These are phyloP conservation scores for Bostrychus sinensis DNA, from an alignment of 2,113 vertebrate species.

Conservation along the genomic window DNA sequence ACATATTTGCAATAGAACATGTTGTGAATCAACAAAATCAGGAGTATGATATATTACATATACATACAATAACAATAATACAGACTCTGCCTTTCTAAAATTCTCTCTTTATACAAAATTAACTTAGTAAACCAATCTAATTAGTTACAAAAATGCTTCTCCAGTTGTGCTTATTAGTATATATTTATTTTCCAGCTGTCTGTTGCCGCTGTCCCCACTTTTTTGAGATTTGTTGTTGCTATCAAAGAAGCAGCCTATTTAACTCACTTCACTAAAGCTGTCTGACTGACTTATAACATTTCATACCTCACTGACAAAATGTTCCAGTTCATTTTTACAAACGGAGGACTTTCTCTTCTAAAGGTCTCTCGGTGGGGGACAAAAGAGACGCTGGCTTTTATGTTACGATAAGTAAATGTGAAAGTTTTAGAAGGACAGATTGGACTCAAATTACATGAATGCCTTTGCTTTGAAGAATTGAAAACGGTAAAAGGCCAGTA, in stretches of 20 bases:
- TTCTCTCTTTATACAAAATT: too few relatives aligned
- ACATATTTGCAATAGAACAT: too few relatives aligned
- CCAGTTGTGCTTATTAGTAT: too few relatives aligned
- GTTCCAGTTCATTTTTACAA: conserved; percentile 18
- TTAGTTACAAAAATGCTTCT: too few relatives aligned
- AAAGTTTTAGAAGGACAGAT: conserved; percentile 25
- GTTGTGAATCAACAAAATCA: too few relatives aligned
- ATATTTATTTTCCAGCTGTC: background rate
- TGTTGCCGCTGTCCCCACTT: background rate
- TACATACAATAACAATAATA: too few relatives aligned
- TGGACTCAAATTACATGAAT: conserved; percentile 10
- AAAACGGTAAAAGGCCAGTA: conserved; percentile 1
- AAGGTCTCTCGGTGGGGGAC: conserved; percentile 21
- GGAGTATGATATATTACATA: too few relatives aligned
- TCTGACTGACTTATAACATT: conserved; percentile 34
- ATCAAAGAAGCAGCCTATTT: conserved; percentile 21
- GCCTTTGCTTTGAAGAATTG: conserved; percentile 17
- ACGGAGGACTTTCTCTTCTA: background rate
- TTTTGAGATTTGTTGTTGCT: conserved; percentile 2
- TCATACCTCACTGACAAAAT: conserved; percentile 33
- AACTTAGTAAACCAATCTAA: too few relatives aligned
- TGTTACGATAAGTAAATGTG: conserved; percentile 22
- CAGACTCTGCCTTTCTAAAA: too few relatives aligned
- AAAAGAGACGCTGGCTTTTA: conserved; percentile 18
- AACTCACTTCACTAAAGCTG: background rate